These are phyloP conservation scores for Emesis russula DNA, from an alignment of 2,888 invertebrate genomes.

Conservation along the genomic window DNA sequence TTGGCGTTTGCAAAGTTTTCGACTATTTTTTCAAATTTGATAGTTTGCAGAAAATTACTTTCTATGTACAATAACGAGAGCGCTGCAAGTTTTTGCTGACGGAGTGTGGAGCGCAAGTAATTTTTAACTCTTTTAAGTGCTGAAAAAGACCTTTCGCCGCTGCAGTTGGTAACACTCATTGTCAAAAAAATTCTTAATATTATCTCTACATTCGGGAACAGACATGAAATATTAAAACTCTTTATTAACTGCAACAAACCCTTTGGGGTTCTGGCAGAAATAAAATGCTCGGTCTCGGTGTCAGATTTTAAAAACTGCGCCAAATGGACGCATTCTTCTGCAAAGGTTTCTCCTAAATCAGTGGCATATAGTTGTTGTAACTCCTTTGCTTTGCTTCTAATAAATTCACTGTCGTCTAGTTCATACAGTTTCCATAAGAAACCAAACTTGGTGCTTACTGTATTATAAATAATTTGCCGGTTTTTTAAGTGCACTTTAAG, in stretches of 20 bases:
- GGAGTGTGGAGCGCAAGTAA: conserved; percentile 10
- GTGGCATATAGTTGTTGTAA: conserved; percentile 27
- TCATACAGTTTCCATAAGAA: conserved; percentile 48
- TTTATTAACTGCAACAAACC: conserved; percentile 25
- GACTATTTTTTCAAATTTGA: conserved; percentile 7
- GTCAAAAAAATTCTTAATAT: conserved; percentile 17
- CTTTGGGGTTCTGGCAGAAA: conserved; percentile 7
- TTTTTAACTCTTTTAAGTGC: conserved; percentile 14
- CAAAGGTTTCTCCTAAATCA: conserved; percentile 30
- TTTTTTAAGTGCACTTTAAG: conserved; percentile 41
- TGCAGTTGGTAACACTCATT: conserved; percentile 11
- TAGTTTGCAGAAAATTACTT: conserved; percentile 8
- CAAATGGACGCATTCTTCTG: conserved; percentile 36
- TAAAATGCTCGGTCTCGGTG: conserved; percentile 22
- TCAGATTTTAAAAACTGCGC: conserved; percentile 30
- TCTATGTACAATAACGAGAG: conserved; percentile 13
- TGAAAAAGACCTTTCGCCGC: conserved; percentile 8
- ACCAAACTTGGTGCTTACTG: conserved; percentile 47
- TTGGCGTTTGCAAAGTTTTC: conserved; percentile 6
- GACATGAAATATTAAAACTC: conserved; percentile 18
- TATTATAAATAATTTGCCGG: conserved; percentile 39
- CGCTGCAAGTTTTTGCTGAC: conserved; percentile 8
- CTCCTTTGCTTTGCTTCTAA: conserved; percentile 30
- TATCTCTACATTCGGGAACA: conserved; percentile 10
- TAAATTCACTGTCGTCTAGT: conserved; percentile 34